Percentiles rank a stretch among this genome's conserved stretches.
Conservation (phyloP, 2,797 vertebrate genomes). For the Eupleurogrammus muticus region DNA sequence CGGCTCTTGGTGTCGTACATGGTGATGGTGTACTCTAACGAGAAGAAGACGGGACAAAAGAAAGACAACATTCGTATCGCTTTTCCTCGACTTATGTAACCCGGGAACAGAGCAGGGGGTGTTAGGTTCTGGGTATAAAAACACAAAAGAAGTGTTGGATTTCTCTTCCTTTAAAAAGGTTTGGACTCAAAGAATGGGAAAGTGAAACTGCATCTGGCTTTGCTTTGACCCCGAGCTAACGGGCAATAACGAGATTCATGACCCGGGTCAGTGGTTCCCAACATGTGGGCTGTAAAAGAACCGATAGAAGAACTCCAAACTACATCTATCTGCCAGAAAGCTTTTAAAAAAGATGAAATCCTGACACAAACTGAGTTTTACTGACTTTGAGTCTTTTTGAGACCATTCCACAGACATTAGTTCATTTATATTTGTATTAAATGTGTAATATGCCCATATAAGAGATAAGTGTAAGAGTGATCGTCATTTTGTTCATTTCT, state of each 20-base stretch:
- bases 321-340: too few relatives aligned
- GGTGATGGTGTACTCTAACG: constrained; percentile 97
- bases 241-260: constrained; percentile 4
- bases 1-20: constrained; percentile 99
- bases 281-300: too few relatives aligned
- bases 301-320: too few relatives aligned
- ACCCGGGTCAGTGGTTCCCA: not conserved
- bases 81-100: constrained; percentile 23
- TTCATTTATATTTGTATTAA: too few relatives aligned
- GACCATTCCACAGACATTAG: too few relatives aligned
- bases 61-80: not conserved
- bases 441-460: too few relatives aligned
- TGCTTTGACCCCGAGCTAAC: constrained; percentile 33
- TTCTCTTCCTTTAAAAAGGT: constrained; percentile 13
- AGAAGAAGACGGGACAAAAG: constrained; percentile 6
- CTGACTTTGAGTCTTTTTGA: too few relatives aligned
- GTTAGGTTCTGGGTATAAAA: constrained; percentile 18
- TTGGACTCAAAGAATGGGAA: not conserved
- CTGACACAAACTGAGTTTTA: too few relatives aligned
- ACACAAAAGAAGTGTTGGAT: constrained; percentile 21
- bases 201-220: constrained; percentile 29
- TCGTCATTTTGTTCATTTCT: too few relatives aligned
- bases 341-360: too few relatives aligned
- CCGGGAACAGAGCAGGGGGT: not conserved
- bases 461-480: too few relatives aligned